Percentiles rank a stretch among this genome's conserved stretches.
These are phyloP conservation scores for Dicerorhinus sumatrensis DNA, from an alignment of 2,113 vertebrate genomes.

Conservation along the genomic window DNA sequence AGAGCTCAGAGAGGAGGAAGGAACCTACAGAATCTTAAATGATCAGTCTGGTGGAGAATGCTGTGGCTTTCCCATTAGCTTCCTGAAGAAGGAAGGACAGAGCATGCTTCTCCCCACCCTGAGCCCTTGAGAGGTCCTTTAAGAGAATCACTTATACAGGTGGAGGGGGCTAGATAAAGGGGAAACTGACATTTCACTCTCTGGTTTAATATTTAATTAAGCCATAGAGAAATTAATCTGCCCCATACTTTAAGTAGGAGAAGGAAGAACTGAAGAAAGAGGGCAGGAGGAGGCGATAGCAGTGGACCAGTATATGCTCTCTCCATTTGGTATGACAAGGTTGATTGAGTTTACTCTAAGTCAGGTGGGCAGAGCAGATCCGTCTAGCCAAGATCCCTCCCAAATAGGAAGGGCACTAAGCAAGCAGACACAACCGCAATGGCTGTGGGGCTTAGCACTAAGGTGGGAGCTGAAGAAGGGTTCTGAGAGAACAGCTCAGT, in stretches of 20 bases:
- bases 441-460: neutral
- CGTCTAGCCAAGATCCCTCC: neutral
- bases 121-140: neutral
- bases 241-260: neutral
- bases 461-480: neutral
- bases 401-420: neutral
- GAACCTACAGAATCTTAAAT: neutral
- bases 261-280: neutral
- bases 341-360: neutral
- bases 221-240: neutral
- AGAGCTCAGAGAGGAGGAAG: neutral
- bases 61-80: neutral
- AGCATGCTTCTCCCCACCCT: neutral
- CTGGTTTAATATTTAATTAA: neutral
- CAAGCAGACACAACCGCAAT: neutral
- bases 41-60: neutral
- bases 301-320: too few species aligned
- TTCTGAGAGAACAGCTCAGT: neutral
- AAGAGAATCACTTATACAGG: neutral
- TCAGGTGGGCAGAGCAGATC: neutral
- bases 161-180: neutral
- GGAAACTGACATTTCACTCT: neutral
- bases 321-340: neutral
- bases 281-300: rapidly evolving
- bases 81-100: neutral